Base-by-base conservation (phyloP, 1,140 invertebrate genomes). In the Drosophila tristis region DNA sequence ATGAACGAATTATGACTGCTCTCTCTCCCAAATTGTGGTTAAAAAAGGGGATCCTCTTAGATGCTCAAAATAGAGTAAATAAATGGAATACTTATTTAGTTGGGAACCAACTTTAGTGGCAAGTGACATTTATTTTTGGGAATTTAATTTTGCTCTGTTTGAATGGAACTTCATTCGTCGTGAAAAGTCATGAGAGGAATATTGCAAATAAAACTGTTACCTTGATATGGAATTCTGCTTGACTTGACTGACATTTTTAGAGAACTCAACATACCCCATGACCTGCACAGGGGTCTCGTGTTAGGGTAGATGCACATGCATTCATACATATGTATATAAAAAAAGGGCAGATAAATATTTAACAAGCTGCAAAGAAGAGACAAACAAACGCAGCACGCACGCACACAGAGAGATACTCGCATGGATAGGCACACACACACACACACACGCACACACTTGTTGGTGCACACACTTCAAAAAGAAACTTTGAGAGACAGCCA, bases 311-410 rank as follows among this genome's bases (percentile, higher is more conserved):
- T 39, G 11, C 3, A 11, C 9, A 4, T 11, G 11, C 11, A 13
- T 39, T 1, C 11, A 39, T 39, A 3, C 9, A 35, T 60, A 74
- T 63, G 5, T 6, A 29, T 29, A 29, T 7, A 29, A 59, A 74
- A 65, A 48, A 68, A 78, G 70, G 51, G 51, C 60, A 57, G 9
- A 82, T 82, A 60, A 78, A 82, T 82, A 82, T 84, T 82, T 78
- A 74, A 81, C 74, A 73, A 68, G 68, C 59, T 60, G 54, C 59
- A 73, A 43, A 81, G 61, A 57, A 64, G 45, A 66, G 60, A 73
- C 53, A 56, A 73, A 74, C 55, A 57, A 45, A 63, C 53, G 48
- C 72, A 65, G 5, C 35, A 35, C 35, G 23, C 49, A 31, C n/a
- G 55, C 16, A 63, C 31, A 51, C 26, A 31, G 7, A 31, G 8